Base-by-base conservation (phyloP, 2,797 vertebrate genomes). In the Phoeniculus purpureus region DNA sequence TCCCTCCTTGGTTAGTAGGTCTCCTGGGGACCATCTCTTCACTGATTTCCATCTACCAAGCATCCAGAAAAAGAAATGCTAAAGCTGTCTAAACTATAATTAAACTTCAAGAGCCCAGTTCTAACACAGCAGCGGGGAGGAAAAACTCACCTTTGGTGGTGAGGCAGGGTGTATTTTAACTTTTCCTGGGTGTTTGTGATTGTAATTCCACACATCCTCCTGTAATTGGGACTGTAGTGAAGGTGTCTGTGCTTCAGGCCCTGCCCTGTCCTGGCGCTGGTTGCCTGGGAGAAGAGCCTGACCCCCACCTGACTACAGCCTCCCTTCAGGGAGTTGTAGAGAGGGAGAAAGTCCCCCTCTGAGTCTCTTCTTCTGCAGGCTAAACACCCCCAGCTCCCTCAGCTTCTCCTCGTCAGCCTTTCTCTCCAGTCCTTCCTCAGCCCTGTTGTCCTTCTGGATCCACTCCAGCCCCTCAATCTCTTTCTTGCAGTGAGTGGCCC, bases 21-120 rank as follows among this genome's bases (percentile, higher is more conserved):
- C 97, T 99, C 54, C 95, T 99, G 98, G 99, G 99, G 10, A 99
- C 98, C 3, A 6, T 97, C 27, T 99, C 99, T 4, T 99, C 99
- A 29, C 83, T 99, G 80, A 98, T 98, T 64, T 98, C 98, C 32
- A 93, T 99, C 93, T 98, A 98, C 82, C 98, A 98, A 83, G 98
- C 98, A 68, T 96, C 94, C 37, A 55, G 25, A 65, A 27, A 58
- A 76, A 61, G 37, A 50, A 74, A 27, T 45, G 43, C 93, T 56
- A 89, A 68, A 64, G 47, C 58, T 65, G 82, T 15, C 2, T 95
- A 89, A 95, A 29, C 29, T 19, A 5, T 10, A 29, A 25, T 11
- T 32, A 34, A 70, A 66, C 48, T 81, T 67, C 62, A 37, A n/a
- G n/a, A 78, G 47, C 15, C 10, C 3, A 29, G 1, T 66, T 73